Percentiles rank a stretch among this genome's conserved stretches.
Evolutionary conservation across 1,140 invertebrate genomes (phyloP).

Genomic region (Papilio aristodemus): DNA sequence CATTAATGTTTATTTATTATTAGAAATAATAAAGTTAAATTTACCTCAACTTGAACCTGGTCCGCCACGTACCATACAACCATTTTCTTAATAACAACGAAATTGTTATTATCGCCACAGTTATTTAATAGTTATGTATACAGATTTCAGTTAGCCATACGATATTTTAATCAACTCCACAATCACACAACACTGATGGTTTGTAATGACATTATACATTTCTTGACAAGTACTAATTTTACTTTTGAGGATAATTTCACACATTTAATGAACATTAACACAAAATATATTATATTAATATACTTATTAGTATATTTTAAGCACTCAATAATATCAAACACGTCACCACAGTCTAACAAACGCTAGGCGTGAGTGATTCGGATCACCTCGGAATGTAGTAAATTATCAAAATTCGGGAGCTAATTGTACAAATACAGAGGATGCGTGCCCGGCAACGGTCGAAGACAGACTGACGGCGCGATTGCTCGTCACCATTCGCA

Average conservation of each 20-base stretch:
- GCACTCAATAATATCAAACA: background rate
- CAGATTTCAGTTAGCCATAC: background rate
- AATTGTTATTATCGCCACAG: background rate
- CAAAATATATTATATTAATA: background rate
- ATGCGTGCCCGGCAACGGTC: background rate
- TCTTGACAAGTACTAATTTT: background rate
- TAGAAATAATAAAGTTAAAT: background rate
- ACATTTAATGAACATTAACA: background rate
- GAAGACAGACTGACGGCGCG: conserved; percentile 14
- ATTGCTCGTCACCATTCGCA: conserved; percentile 37
- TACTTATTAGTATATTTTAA: background rate
- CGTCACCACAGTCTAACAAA: background rate
- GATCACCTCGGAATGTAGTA: background rate
- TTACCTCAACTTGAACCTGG: conserved; percentile 46
- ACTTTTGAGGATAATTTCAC: background rate
- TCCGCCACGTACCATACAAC: conserved; percentile 63
- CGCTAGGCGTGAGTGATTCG: conserved; percentile 3
- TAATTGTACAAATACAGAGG: background rate
- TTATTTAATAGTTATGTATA: background rate
- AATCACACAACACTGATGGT: background rate
- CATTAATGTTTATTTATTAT: background rate
- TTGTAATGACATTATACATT: too few species aligned
- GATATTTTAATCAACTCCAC: background rate
- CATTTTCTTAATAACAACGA: conserved; percentile 47
- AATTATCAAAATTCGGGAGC: conserved; percentile 11